Evolutionary conservation across 2,113 vertebrate species (phyloP), one percentile per base, ranked within the genome.

Genomic region (Prietella phreatophila): DNA sequence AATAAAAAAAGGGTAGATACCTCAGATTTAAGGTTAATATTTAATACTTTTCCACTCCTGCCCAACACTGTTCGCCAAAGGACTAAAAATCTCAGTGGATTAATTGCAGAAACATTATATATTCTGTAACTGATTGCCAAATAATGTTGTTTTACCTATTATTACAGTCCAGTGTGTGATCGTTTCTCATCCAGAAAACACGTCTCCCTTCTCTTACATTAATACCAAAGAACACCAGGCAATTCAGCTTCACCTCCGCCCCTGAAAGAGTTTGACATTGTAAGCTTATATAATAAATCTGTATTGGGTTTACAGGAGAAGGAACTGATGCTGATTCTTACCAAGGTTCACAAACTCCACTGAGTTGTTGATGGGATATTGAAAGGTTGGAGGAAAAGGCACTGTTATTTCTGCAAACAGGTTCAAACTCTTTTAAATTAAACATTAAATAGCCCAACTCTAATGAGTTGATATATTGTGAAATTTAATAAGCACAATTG

Each of bases 151-250:
- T 83, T 82, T 67, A 88, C 87, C 87, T 87, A 1, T 22, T 0
- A 20, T 42, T 1, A 10, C 2, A 5, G 5, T n/a, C 0, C 3
- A 86, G 2, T 5, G 0, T 0, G 0, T 0, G 36, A 19, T 39
- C 69, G 22, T 90, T 78, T 2, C 82, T 17, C 0, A 10, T 0
- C 95, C 95, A 96, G 13, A 0, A 0, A 5, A 93, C 89, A 0
- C 15, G 20, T 50, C 15, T 0, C 82, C 91, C 92, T 0, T 0
- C 0, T 0, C 36, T 0, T 1, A 89, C 27, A n/a, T 92, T 92
- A 0, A 0, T 81, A 14, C 95, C 95, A 90, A 92, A 93, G 58
- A 67, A 85, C 47, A 92, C 90, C 0, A 86, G 88, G 81, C 95
- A 95, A 3, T 85, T 90, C 75, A 96, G 82, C 27, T 76, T 69